Evolutionary conservation across 2,113 vertebrate genomes (phyloP).

Genomic region (Notarius lentiginosus): DNA sequence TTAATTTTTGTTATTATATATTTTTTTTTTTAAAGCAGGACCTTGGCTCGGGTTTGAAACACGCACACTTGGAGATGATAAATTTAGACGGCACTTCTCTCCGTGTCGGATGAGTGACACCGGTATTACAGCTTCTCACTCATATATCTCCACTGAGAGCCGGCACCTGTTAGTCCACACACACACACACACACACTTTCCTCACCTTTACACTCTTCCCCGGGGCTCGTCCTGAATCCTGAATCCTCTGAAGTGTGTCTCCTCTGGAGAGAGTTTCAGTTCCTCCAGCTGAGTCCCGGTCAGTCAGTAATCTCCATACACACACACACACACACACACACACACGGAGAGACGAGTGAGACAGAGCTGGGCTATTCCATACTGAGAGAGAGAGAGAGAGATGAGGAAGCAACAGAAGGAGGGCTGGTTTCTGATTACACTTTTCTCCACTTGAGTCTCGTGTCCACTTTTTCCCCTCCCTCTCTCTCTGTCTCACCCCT

Average conservation of each 20-base stretch:
- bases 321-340: not conserved
- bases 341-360: slow-evolving; percentile 48
- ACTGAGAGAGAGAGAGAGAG: slow-evolving; percentile 48
- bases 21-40: not conserved
- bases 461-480: slow-evolving; percentile 44
- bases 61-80: not conserved
- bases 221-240: slow-evolving; percentile 5
- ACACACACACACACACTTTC: slow-evolving; percentile 31
- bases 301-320: slow-evolving; percentile 1
- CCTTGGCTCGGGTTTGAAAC: not conserved
- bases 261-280: slow-evolving; percentile 2
- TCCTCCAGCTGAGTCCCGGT: not conserved
- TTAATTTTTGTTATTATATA: not conserved
- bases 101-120: not conserved
- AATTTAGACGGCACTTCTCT: not conserved
- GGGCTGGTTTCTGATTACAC: slow-evolving; percentile 77
- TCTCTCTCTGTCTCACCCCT: slow-evolving; percentile 10
- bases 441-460: slow-evolving; percentile 51
- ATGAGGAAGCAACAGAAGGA: slow-evolving; percentile 58
- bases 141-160: slow-evolving; percentile 49
- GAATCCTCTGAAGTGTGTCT: not conserved
- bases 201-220: slow-evolving; percentile 38
- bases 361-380: slow-evolving; percentile 12
- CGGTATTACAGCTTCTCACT: not conserved
- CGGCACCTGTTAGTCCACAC: slow-evolving; percentile 68